These are phyloP conservation scores for Protobothrops flavoviridis DNA, from an alignment of 2,113 vertebrate genomes.

Conservation along the genomic window DNA sequence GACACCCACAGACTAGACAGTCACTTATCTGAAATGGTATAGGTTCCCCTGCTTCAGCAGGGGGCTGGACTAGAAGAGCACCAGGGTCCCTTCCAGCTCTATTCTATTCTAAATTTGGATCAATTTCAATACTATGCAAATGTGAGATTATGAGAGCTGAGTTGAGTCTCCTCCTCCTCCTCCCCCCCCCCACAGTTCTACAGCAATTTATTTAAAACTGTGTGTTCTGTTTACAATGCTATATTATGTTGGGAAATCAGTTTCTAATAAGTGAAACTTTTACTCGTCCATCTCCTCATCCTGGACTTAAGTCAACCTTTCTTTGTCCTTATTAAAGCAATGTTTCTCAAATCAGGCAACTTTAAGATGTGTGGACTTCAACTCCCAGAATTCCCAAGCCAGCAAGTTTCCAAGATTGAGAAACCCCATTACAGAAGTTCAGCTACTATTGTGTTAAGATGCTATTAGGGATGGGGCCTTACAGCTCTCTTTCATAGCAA, in stretches of 20 bases:
- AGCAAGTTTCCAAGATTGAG: neutral
- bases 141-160: neutral
- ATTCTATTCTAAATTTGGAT: neutral
- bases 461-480: neutral
- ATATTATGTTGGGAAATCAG: neutral
- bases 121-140: neutral
- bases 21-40: too few relatives aligned
- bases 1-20: too few relatives aligned
- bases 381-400: too few relatives aligned
- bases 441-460: neutral
- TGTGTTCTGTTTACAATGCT: neutral
- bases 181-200: neutral
- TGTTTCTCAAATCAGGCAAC: neutral
- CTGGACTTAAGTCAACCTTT: neutral
- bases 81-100: too few relatives aligned
- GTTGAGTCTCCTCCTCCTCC: neutral
- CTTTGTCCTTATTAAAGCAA: neutral
- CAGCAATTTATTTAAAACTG: neutral
- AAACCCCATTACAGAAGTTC: neutral
- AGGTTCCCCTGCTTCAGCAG: too few relatives aligned
- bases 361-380: neutral
- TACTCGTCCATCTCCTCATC: neutral
- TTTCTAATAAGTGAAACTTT: neutral
- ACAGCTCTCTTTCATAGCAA: neutral
- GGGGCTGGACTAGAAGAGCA: too few relatives aligned